These are phyloP conservation scores for Ennomos quercinarius DNA, from an alignment of 2,888 invertebrate genomes.

Conservation along the genomic window DNA sequence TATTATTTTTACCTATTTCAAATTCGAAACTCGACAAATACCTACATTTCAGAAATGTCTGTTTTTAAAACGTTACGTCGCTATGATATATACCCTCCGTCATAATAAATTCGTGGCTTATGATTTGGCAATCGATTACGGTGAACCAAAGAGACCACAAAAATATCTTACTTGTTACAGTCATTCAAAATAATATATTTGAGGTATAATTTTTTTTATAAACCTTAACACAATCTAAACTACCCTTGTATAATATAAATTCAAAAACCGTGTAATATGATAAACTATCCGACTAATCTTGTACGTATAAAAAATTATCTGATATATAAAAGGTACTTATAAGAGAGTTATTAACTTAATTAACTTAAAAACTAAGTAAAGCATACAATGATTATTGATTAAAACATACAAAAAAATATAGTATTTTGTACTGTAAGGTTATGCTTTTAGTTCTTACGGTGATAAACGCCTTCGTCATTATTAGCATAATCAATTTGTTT, in stretches of 20 bases:
- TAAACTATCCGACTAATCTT: slow-evolving; percentile 57
- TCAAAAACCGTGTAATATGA: slow-evolving; percentile 51
- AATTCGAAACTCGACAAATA: slow-evolving; percentile 23
- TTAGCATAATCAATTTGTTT: slow-evolving; percentile 30
- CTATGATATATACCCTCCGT: slow-evolving; percentile 16
- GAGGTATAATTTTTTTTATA: slow-evolving; percentile 68
- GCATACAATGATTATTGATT: slow-evolving; percentile 68
- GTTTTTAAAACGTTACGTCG: slow-evolving; percentile 15
- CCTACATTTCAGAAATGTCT: slow-evolving; percentile 24
- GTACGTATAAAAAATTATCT: slow-evolving; percentile 66
- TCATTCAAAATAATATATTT: slow-evolving; percentile 56
- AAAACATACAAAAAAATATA: slow-evolving; percentile 74
- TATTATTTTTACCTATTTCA: slow-evolving; percentile 20
- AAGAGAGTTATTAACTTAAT: slow-evolving; percentile 56
- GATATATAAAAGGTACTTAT: slow-evolving; percentile 53
- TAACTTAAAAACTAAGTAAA: slow-evolving; percentile 72
- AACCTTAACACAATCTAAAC: slow-evolving; percentile 63
- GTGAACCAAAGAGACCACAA: slow-evolving; percentile 51
- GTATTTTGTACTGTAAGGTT: slow-evolving; percentile 84
- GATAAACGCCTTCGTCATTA: slow-evolving; percentile 9
- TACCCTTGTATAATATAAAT: slow-evolving; percentile 57
- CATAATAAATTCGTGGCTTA: slow-evolving; percentile 31
- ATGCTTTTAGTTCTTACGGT: slow-evolving; percentile 42
- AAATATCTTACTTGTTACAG: slow-evolving; percentile 63
- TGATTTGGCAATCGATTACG: slow-evolving; percentile 34